Percentiles rank a stretch among this genome's conserved stretches.
Conservation (phyloP, 2,888 invertebrate species). For the Aporophyla lueneburgensis region DNA sequence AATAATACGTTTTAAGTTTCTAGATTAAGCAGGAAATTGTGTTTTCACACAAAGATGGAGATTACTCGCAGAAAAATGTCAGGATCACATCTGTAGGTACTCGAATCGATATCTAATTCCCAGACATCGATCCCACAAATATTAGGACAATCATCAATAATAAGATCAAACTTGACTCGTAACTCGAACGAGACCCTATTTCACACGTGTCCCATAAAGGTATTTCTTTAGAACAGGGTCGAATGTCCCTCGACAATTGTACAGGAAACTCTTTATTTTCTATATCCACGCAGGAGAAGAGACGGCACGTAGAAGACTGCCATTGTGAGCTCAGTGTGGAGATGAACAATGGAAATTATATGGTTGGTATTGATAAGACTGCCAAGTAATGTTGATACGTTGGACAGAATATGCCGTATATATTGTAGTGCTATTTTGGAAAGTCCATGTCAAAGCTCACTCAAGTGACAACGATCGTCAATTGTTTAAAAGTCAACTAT, state of each 20-base stretch:
- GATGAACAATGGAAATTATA: conserved; percentile 64
- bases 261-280: conserved; percentile 88
- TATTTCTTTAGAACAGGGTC: conserved; percentile 80
- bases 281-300: conserved; percentile 77
- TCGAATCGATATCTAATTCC: background rate
- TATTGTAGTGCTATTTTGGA: background rate
- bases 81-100: background rate
- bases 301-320: conserved; percentile 80
- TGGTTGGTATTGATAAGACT: conserved; percentile 44
- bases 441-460: too few species aligned
- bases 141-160: conserved; percentile 49
- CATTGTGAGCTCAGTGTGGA: conserved; percentile 54
- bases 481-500: background rate
- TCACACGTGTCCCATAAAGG: conserved; percentile 83
- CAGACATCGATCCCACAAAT: conserved; percentile 19
- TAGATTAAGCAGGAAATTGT: background rate
- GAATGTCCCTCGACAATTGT: conserved; percentile 80
- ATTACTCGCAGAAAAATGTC: background rate
- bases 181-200: conserved; percentile 76
- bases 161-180: conserved; percentile 58
- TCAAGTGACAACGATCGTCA: background rate
- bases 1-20: background rate
- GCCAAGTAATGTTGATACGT: background rate
- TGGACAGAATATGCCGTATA: background rate
- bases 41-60: background rate